phyloP scores from a whole-genome alignment of 53 echinoderm and acorn worm genomes.

The Holothuria scabra region DNA sequence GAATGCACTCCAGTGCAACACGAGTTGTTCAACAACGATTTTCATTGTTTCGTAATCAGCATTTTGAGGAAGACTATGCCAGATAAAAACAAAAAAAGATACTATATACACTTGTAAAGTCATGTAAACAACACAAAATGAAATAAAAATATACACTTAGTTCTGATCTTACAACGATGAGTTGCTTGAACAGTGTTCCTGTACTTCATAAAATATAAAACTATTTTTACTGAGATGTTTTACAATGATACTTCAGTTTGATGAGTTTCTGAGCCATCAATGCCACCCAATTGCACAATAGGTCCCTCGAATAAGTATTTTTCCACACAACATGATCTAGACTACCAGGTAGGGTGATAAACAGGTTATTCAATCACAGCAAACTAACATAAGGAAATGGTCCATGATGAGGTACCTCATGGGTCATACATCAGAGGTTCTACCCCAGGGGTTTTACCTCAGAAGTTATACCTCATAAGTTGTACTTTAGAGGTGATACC shows the following conservation, averaged over 20 bases:
- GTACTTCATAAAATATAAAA: slow-evolving; percentile 31
- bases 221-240: background rate
- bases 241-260: background rate
- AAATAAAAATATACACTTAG: slow-evolving; percentile 19
- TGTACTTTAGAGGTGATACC: too few relatives aligned
- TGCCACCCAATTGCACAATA: slow-evolving; percentile 34
- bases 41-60: slow-evolving; percentile 12
- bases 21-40: too few relatives aligned
- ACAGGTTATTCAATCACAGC: slow-evolving; percentile 28
- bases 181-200: slow-evolving; percentile 3
- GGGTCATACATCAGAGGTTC: background rate
- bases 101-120: slow-evolving; percentile 24
- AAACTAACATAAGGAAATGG: background rate
- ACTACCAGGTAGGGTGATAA: background rate
- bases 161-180: background rate
- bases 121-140: background rate
- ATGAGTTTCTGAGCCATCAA: background rate
- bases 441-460: too few relatives aligned
- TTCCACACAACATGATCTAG: background rate
- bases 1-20: too few relatives aligned
- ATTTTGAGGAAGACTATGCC: slow-evolving; percentile 3
- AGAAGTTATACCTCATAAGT: too few relatives aligned
- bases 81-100: slow-evolving; percentile 22
- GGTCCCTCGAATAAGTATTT: slow-evolving; percentile 16
- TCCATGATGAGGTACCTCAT: background rate